A percentile compares a stretch with the other conserved stretches of the same genome.
These are phyloP conservation scores for Drosophila arawakana DNA, from an alignment of 1,140 invertebrate genomes.

Conservation along the genomic window DNA sequence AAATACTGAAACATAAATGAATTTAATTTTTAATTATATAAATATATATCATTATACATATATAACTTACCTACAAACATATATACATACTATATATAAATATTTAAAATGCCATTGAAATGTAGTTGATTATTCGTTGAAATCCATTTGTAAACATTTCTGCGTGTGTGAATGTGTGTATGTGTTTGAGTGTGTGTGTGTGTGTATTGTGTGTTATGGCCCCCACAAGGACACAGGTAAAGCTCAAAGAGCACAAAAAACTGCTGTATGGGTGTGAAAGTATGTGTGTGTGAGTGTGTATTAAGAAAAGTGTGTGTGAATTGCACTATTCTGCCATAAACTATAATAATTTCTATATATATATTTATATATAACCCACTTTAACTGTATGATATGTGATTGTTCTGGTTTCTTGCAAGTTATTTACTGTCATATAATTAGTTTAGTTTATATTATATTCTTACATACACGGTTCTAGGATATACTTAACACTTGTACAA, in stretches of 20 bases:
- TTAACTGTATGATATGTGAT: slow-evolving; percentile 59
- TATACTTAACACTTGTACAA: slow-evolving; percentile 37
- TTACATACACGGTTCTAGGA: slow-evolving; percentile 26
- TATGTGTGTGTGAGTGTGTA: background rate
- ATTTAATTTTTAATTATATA: slow-evolving; percentile 47
- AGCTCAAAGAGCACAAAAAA: background rate
- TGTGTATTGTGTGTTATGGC: slow-evolving; percentile 41
- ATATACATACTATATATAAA: slow-evolving; percentile 31
- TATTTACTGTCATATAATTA: slow-evolving; percentile 43
- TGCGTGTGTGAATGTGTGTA: slow-evolving; percentile 10
- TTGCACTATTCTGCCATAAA: slow-evolving; percentile 30
- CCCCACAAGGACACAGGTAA: slow-evolving; percentile 45
- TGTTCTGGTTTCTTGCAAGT: slow-evolving; percentile 67
- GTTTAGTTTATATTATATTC: slow-evolving; percentile 21
- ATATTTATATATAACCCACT: slow-evolving; percentile 16
- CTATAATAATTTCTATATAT: slow-evolving; percentile 13
- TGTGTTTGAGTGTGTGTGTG: slow-evolving; percentile 6
- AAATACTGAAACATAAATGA: slow-evolving; percentile 16
- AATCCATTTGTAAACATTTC: slow-evolving; percentile 28
- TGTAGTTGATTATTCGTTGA: slow-evolving; percentile 66
- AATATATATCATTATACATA: slow-evolving; percentile 41
- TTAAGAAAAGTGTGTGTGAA: slow-evolving; percentile 17
- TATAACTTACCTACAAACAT: slow-evolving; percentile 17
- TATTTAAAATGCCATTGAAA: slow-evolving; percentile 37
- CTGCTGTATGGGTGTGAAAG: background rate